These are phyloP conservation scores for Oxyura jamaicensis DNA, from an alignment of 2,113 vertebrate genomes.

Conservation along the genomic window DNA sequence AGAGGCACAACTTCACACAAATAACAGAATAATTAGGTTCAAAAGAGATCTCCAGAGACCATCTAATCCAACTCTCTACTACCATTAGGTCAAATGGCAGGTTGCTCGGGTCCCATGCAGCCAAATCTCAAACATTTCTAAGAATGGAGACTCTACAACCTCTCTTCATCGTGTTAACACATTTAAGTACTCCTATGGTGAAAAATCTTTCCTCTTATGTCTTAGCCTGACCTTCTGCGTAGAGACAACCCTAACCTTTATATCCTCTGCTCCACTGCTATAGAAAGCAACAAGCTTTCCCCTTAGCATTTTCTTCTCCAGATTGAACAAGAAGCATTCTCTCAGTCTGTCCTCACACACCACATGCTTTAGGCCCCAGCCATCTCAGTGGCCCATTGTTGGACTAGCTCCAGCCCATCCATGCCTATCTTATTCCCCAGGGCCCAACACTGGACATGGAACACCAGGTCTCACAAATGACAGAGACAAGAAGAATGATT, in stretches of 20 bases:
- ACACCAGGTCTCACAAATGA: neutral
- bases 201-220: neutral
- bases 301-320: neutral
- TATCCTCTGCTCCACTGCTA: neutral
- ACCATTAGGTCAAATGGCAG: neutral
- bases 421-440: neutral
- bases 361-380: neutral
- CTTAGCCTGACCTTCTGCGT: neutral
- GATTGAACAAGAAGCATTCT: neutral
- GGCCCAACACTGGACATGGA: neutral
- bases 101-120: neutral
- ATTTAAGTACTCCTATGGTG: neutral
- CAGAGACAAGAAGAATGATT: neutral
- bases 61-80: neutral
- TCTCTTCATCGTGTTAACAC: neutral
- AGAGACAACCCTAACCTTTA: neutral
- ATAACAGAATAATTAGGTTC: neutral
- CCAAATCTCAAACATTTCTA: neutral
- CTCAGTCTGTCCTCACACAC: neutral
- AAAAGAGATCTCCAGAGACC: neutral
- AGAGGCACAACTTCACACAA: neutral
- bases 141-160: neutral
- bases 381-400: neutral
- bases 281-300: neutral
- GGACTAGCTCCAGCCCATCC: neutral